Evolutionary conservation across 2,113 vertebrate genomes (phyloP).

Genomic region (Bettongia penicillata): DNA sequence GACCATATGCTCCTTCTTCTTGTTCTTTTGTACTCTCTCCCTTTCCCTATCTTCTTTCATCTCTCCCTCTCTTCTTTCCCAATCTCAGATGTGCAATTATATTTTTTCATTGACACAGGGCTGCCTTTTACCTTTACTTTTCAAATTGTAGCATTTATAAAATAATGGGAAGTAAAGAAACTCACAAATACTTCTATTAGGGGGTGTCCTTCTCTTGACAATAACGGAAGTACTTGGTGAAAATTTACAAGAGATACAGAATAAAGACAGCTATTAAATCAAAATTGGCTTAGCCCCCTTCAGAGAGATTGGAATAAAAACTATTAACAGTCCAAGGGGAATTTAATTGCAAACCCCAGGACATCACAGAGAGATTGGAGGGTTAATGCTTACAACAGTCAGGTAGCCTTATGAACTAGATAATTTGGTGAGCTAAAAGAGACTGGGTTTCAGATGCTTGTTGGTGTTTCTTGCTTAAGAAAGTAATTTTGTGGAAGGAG

Average conservation of each 20-base stretch:
- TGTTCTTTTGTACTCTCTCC: background rate
- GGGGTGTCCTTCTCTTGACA: background rate
- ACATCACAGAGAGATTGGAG: background rate
- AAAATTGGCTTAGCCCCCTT: slow-evolving; percentile 45
- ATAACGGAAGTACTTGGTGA: slow-evolving; percentile 29
- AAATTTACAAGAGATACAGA: slow-evolving; percentile 6
- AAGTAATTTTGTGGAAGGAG: background rate
- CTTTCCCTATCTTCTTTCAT: background rate
- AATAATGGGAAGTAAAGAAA: slow-evolving; percentile 19
- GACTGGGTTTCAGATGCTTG: background rate
- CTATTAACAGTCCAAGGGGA: slow-evolving; percentile 11
- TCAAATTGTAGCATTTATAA: slow-evolving; percentile 47
- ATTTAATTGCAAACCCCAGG: slow-evolving; percentile 10
- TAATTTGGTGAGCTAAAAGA: background rate
- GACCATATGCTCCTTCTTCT: background rate
- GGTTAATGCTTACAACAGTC: background rate
- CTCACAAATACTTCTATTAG: background rate
- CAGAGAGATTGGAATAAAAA: slow-evolving; percentile 52
- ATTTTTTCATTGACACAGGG: slow-evolving; percentile 41
- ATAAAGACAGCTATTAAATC: slow-evolving; percentile 51
- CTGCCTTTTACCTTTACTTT: background rate
- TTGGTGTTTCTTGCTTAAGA: slow-evolving; percentile 13
- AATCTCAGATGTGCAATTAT: slow-evolving; percentile 23
- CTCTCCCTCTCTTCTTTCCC: background rate
- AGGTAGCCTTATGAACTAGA: background rate